Conservation (phyloP, 2,888 invertebrate species). For the Brassicogethes aeneus region DNA sequence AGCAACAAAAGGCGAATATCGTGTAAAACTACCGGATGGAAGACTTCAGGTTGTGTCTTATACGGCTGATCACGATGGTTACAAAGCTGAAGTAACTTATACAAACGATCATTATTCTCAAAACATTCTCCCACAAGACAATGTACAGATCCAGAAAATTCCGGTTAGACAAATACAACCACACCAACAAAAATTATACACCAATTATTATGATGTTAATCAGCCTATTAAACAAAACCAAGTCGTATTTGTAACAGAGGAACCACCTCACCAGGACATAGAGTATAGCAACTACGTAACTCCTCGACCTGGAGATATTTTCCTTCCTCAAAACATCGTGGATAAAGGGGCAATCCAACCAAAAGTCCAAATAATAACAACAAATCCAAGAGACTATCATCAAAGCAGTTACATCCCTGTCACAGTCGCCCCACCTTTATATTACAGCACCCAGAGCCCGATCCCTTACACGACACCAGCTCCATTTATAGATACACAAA, state of each 20-base stretch:
- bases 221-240: conserved; percentile 16
- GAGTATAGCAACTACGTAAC: not conserved
- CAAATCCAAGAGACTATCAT: conserved; percentile 19
- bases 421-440: conserved; percentile 10
- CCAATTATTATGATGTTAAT: conserved; percentile 12
- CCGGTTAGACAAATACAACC: conserved; percentile 15
- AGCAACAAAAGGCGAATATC: conserved; percentile 57
- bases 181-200: conserved; percentile 7
- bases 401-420: conserved; percentile 21
- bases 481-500: not conserved
- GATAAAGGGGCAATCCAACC: conserved; percentile 11
- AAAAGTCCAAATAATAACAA: conserved; percentile 23
- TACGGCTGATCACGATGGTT: conserved; percentile 57
- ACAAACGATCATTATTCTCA: conserved; percentile 19
- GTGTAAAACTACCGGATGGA: conserved; percentile 59
- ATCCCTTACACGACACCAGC: conserved; percentile 10
- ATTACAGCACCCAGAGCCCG: conserved; percentile 14
- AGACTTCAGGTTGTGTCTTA: conserved; percentile 48
- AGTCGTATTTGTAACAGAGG: not conserved
- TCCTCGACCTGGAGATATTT: not conserved
- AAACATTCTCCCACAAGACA: conserved; percentile 10
- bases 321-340: not conserved
- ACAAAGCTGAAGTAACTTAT: conserved; percentile 57
- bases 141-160: conserved; percentile 11
- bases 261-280: not conserved